phyloP scores from a whole-genome alignment of 2,797 vertebrate genomes.

The Tamandua tetradactyla region DNA sequence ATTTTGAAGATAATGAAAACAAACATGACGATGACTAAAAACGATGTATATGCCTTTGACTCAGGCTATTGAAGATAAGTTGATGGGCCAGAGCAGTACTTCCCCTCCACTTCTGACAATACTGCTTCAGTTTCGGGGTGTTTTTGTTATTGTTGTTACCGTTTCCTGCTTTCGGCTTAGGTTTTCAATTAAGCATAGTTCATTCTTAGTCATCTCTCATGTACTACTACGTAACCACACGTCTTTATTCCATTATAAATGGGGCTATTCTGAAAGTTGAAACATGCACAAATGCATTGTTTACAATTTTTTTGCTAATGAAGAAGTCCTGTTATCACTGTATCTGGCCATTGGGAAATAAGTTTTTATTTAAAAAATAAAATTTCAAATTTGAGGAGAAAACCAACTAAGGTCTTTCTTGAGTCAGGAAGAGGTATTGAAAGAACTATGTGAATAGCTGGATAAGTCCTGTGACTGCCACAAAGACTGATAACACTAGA shows the following conservation, averaged over 20 bases:
- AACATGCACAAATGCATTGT: neutral
- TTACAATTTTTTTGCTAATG: conserved; percentile 7
- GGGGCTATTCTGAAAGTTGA: neutral
- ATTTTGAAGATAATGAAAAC: neutral
- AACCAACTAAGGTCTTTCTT: neutral
- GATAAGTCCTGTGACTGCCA: neutral
- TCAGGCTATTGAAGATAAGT: too few species aligned
- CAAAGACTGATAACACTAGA: neutral
- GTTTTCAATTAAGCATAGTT: neutral
- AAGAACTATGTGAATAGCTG: neutral
- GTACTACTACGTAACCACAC: neutral
- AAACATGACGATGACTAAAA: neutral
- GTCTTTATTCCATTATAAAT: neutral
- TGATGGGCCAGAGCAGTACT: neutral
- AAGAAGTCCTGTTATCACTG: neutral
- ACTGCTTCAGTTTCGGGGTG: neutral
- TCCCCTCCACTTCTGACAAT: neutral
- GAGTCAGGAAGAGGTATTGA: neutral
- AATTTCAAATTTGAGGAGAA: neutral
- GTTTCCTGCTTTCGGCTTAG: neutral
- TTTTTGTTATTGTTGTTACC: neutral
- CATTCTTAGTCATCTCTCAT: neutral
- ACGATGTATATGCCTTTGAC: neutral
- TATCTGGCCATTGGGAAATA: neutral
- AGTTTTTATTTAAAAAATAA: conserved; percentile 5